Evolutionary conservation across 2,797 vertebrate genomes (phyloP).

Genomic region (Astyanax mexicanus): DNA sequence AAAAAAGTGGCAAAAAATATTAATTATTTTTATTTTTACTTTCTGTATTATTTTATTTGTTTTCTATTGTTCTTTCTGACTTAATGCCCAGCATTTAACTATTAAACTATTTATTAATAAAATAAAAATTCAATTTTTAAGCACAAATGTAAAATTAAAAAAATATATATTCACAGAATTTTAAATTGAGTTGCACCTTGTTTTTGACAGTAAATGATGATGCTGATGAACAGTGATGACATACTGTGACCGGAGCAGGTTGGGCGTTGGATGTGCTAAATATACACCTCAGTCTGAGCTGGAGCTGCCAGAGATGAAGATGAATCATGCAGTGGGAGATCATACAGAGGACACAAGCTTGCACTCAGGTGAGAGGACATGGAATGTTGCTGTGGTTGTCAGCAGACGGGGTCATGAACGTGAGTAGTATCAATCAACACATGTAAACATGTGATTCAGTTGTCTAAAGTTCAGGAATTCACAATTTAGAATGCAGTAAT

Average conservation of each 20-base stretch:
- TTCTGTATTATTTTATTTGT: too few species aligned
- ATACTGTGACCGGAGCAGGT: background rate
- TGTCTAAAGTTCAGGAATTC: slow-evolving; percentile 18
- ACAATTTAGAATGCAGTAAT: background rate
- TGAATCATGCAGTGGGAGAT: slow-evolving; percentile 3
- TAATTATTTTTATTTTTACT: too few species aligned
- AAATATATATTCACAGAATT: too few species aligned
- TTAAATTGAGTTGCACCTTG: too few species aligned
- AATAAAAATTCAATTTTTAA: too few species aligned
- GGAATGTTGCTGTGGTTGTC: slow-evolving; percentile 22
- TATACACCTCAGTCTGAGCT: background rate
- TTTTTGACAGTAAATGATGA: background rate
- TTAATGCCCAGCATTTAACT: too few species aligned
- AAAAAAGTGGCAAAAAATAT: too few species aligned
- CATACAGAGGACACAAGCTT: slow-evolving; percentile 5
- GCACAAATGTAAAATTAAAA: too few species aligned
- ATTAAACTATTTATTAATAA: too few species aligned
- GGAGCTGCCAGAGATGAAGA: slow-evolving; percentile 6
- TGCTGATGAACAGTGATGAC: background rate
- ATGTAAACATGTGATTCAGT: background rate
- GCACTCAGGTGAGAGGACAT: slow-evolving; percentile 20
- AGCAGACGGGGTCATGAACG: slow-evolving; percentile 7
- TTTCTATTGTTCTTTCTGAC: too few species aligned
- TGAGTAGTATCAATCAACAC: slow-evolving; percentile 19
- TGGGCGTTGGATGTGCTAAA: background rate